Evolutionary conservation across 1,140 invertebrate species (phyloP).

Genomic region (Cydia amplana): DNA sequence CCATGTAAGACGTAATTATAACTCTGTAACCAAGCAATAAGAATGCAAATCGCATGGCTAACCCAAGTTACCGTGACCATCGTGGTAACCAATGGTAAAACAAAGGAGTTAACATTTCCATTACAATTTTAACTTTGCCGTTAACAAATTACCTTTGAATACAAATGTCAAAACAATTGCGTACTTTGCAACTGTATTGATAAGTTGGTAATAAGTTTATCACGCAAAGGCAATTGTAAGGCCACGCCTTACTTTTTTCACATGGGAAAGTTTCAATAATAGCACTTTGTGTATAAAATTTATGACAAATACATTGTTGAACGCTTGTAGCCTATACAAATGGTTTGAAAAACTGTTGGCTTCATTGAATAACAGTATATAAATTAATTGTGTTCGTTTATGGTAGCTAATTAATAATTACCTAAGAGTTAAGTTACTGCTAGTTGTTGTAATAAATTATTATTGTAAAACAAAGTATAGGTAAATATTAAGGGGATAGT

Average conservation of each 20-base stretch:
- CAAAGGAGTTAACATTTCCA: conserved; percentile 11
- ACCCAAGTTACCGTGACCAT: not conserved
- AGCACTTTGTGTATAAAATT: conserved; percentile 1
- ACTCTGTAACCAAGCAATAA: not conserved
- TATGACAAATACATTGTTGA: conserved; percentile 1
- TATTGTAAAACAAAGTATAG: no score
- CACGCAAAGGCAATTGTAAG: not conserved
- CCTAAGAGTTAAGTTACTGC: no score
- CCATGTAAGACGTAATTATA: not conserved
- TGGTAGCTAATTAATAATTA: no score
- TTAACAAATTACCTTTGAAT: not conserved
- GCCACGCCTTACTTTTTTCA: conserved; percentile 17
- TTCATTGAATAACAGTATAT: not conserved
- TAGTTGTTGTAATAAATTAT: no score
- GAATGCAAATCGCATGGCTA: not conserved
- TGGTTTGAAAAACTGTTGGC: not conserved
- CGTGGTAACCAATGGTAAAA: not conserved
- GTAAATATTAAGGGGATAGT: no score
- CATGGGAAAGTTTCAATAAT: not conserved
- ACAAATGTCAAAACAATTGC: not conserved
- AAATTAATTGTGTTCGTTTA: not conserved
- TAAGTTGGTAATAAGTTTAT: conserved; percentile 14
- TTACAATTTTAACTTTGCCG: not conserved
- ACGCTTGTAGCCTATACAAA: not conserved
- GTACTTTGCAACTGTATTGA: not conserved